A percentile compares a stretch with the other conserved stretches of the same genome.
These are phyloP conservation scores for Triplophysa tibetana DNA, from an alignment of 2,113 vertebrate species.

Conservation along the genomic window DNA sequence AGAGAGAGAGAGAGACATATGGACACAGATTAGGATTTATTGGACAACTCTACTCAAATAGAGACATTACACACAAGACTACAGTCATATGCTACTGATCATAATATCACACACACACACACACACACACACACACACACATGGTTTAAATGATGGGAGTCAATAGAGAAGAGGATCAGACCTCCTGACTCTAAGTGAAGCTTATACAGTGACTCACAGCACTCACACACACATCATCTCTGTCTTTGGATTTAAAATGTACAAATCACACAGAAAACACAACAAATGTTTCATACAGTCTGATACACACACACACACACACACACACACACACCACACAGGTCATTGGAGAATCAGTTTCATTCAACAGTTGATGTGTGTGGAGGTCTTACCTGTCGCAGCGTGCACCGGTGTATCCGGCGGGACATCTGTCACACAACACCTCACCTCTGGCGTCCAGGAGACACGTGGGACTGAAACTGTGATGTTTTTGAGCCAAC, in stretches of 20 bases:
- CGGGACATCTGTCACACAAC: slow-evolving; percentile 84
- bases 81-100: not conserved
- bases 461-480: slow-evolving; percentile 94
- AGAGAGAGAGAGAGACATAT: not conserved
- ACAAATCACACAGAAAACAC: too few relatives aligned
- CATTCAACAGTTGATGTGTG: too few relatives aligned
- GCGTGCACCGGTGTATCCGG: slow-evolving; percentile 81
- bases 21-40: too few relatives aligned
- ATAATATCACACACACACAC: not conserved
- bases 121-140: not conserved
- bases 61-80: slow-evolving; percentile 1
- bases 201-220: too few relatives aligned
- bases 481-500: slow-evolving; percentile 68
- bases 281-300: not conserved
- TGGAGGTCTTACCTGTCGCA: slow-evolving; percentile 87
- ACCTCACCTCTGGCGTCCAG: slow-evolving; percentile 77
- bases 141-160: not conserved
- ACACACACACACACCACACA: slow-evolving; percentile 9
- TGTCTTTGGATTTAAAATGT: too few relatives aligned
- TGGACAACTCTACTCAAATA: slow-evolving; percentile 1
- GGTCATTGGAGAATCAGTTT: too few relatives aligned
- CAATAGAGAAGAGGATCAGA: not conserved
- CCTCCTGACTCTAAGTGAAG: not conserved
- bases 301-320: slow-evolving; percentile 8
- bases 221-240: too few relatives aligned